Evolutionary conservation across 2,797 vertebrate species (phyloP).

Genomic region (Squalus acanthias): DNA sequence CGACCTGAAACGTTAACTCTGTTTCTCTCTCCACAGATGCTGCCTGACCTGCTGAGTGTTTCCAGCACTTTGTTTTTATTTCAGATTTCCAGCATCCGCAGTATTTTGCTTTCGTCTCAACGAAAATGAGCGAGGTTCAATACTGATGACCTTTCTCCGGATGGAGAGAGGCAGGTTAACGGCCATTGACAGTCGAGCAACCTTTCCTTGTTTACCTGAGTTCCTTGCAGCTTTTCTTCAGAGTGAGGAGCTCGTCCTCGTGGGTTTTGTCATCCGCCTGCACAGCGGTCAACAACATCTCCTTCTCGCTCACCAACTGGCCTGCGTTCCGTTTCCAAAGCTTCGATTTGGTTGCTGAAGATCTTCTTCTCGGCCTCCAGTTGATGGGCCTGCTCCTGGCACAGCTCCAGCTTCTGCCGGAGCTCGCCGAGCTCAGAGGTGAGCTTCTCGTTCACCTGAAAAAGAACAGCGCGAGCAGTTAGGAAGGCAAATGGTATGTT

Average conservation of each 20-base stretch:
- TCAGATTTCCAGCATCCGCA: no score
- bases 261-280: slow-evolving; percentile 31
- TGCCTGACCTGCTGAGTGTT: no score
- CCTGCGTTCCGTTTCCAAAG: slow-evolving; percentile 52
- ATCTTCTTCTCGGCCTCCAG: slow-evolving; percentile 50
- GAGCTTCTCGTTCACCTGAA: slow-evolving; percentile 52
- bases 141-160: no score
- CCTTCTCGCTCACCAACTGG: slow-evolving; percentile 57
- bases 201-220: not conserved
- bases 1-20: no score
- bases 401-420: slow-evolving; percentile 43
- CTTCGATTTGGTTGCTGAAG: slow-evolving; percentile 47
- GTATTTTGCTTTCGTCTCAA: no score
- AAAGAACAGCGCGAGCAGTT: not conserved
- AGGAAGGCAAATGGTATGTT: no score
- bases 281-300: slow-evolving; percentile 43
- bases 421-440: slow-evolving; percentile 52
- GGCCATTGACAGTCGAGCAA: not conserved
- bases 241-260: not conserved
- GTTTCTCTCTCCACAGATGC: no score
- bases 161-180: no score
- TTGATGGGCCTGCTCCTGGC: slow-evolving; percentile 52
- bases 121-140: no score
- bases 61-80: no score
- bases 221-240: slow-evolving; percentile 35